Evolutionary conservation across 2,113 vertebrate species (phyloP).

Genomic region (Gymnobelideus leadbeateri): DNA sequence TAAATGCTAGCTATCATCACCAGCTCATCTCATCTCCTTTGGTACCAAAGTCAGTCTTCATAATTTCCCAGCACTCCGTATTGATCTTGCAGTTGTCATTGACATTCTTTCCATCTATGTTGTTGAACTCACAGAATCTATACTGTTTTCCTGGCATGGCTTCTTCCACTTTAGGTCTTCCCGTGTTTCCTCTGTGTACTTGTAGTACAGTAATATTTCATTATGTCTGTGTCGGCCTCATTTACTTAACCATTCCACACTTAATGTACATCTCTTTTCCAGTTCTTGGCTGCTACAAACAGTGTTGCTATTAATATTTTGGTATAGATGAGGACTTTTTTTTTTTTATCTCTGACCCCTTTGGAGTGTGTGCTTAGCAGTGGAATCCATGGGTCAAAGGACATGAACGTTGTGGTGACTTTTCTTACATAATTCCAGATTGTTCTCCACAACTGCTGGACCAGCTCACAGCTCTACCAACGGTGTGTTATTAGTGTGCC

Average conservation of each 20-base stretch:
- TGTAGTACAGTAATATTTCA: background rate
- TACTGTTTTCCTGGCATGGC: background rate
- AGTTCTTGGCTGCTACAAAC: background rate
- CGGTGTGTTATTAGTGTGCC: background rate
- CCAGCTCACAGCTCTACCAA: background rate
- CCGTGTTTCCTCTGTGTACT: background rate
- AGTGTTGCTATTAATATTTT: background rate
- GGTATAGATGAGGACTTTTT: background rate
- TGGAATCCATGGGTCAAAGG: background rate
- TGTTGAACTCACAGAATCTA: background rate
- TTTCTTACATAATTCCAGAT: background rate
- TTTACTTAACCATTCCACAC: background rate
- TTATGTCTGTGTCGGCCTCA: background rate
- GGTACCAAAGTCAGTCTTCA: background rate
- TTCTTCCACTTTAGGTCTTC: background rate
- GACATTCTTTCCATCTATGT: background rate
- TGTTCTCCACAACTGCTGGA: background rate
- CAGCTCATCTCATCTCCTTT: background rate
- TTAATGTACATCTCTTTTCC: background rate
- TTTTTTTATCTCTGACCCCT: background rate
- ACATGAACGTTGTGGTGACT: background rate
- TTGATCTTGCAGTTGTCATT: background rate
- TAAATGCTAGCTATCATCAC: background rate
- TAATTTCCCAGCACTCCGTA: background rate
- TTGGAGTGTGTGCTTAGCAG: background rate